Conservation (phyloP, 2,797 vertebrate genomes). For the Peromyscus nudipes region DNA sequence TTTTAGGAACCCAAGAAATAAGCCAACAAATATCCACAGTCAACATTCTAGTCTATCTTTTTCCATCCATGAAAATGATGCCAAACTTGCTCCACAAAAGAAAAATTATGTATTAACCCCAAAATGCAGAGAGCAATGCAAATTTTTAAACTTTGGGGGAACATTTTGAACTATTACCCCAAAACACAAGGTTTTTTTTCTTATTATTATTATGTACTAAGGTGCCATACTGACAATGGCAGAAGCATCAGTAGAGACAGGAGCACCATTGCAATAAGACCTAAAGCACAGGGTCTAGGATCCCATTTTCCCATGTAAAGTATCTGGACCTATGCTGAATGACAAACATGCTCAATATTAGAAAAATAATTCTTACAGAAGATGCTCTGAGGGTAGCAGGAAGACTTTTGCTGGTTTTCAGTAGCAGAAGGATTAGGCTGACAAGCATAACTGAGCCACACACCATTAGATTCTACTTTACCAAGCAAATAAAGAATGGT, state of each 20-base stretch:
- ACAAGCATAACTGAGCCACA: neutral
- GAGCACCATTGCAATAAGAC: neutral
- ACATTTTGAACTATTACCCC: neutral
- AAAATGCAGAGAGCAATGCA: neutral
- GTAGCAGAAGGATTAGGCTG: neutral
- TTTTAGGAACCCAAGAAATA: neutral
- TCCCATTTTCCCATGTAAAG: neutral
- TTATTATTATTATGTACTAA: neutral
- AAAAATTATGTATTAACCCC: neutral
- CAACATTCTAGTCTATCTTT: neutral
- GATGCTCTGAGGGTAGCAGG: neutral
- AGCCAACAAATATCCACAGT: neutral
- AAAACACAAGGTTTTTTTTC: neutral
- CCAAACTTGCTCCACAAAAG: neutral
- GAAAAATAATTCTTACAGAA: neutral
- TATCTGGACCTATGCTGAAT: neutral
- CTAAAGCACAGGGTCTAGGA: neutral
- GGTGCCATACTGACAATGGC: neutral
- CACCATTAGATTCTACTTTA: neutral
- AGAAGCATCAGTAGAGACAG: neutral
- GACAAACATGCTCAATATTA: neutral
- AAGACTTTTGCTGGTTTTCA: neutral
- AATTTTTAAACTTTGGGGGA: neutral
- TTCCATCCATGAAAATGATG: accelerated
- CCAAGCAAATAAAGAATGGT: neutral